phyloP scores from a whole-genome alignment of 2,113 vertebrate genomes.

The Callithrix jacchus region DNA sequence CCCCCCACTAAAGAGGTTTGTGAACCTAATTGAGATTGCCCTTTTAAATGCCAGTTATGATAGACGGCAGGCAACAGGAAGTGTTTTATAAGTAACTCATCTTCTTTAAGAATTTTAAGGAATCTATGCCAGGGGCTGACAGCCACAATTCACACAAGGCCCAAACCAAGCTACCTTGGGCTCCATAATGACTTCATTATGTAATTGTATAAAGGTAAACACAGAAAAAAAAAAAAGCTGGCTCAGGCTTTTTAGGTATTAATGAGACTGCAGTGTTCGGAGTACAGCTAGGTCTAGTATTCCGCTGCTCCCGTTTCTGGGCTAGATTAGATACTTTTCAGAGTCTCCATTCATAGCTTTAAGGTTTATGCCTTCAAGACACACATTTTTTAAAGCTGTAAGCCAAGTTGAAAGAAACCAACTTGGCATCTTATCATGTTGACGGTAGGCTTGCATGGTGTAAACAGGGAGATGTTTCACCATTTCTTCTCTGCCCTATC shows the following conservation, averaged over 20 bases:
- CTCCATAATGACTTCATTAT: slow-evolving; percentile 87
- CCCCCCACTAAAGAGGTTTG: background rate
- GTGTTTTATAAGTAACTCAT: background rate
- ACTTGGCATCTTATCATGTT: background rate
- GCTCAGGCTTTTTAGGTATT: too few species aligned
- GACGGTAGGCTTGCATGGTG: background rate
- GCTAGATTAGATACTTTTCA: background rate
- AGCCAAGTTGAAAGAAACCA: background rate
- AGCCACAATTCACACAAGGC: slow-evolving; percentile 85
- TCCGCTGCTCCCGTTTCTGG: background rate
- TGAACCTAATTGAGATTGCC: background rate
- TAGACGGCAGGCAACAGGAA: background rate
- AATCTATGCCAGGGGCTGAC: slow-evolving; percentile 87
- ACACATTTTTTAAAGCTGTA: background rate
- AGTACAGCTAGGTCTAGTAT: background rate
- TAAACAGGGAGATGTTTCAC: background rate
- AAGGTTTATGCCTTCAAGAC: background rate
- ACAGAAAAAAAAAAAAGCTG: background rate
- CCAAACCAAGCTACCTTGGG: slow-evolving; percentile 89
- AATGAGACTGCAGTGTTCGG: background rate
- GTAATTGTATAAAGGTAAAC: slow-evolving; percentile 89
- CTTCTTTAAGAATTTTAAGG: slow-evolving; percentile 83
- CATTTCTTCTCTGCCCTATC: background rate
- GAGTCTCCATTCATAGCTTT: background rate
- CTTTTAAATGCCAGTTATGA: background rate